Evolutionary conservation across 2,113 vertebrate genomes (phyloP), one percentile per base, ranked within the genome.

Genomic region (Eleginops maclovinus): DNA sequence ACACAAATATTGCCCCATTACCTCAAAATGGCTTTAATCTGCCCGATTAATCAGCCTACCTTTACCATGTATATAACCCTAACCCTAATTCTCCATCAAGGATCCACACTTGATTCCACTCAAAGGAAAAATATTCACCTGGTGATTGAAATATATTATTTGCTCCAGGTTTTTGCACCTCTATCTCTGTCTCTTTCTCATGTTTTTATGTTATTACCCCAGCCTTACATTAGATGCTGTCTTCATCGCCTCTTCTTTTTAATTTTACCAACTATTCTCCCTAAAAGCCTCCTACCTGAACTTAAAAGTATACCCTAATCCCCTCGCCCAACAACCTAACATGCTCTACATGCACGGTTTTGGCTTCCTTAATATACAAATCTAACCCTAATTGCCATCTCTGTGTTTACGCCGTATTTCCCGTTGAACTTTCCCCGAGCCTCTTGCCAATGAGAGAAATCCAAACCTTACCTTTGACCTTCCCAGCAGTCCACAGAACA

Each of bases 231-330:
- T 26, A 15, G 4, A 31, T 17, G 21, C 41, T 69, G 16, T 58
- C 2, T 60, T 54, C 67, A 28, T 51, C 8, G 31, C 36, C 9
- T 58, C 59, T n/a, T 28, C 21, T 3, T 70, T 63, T 46, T 62
- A 15, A 14, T 79, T 77, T 66, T 41, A 59, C 21, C 74, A 24
- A 44, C 12, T 14, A 17, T 68, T 15, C 61, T 55, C 69, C 53
- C 72, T 68, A 53, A 72, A 88, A 87, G 87, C 86, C 75, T 91
- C 88, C 90, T 89, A 73, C 88, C 87, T 87, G 82, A 84, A 84
- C 49, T 75, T 16, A 50, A 64, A 50, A 4, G 19, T 14, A 19
- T 31, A 55, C 41, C 36, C 26, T 58, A 6, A 11, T n/a, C 41
- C 46, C 14, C 17, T 31, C 62, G 16, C 40, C 41, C 50, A 74